Conservation (phyloP, 2,797 vertebrate genomes). For the Lycodopsis pacificus region DNA sequence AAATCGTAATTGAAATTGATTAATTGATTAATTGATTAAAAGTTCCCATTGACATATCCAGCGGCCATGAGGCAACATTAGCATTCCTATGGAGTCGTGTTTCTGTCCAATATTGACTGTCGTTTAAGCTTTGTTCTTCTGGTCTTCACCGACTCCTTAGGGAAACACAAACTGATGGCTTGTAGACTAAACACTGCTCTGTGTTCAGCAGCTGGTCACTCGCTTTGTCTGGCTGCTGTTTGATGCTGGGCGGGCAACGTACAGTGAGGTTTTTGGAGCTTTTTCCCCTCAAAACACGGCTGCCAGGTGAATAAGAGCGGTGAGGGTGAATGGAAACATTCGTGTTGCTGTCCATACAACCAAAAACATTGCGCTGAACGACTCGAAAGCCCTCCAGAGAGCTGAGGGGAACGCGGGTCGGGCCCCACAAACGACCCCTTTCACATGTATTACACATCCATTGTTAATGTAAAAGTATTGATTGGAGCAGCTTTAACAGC, state of each 20-base stretch:
- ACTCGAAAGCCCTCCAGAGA: conserved; percentile 7
- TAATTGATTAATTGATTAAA: too few relatives aligned
- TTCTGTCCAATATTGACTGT: neutral
- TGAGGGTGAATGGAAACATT: neutral
- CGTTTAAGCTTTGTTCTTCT: conserved; percentile 8
- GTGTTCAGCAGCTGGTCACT: neutral
- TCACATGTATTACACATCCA: conserved; percentile 13
- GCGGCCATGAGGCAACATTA: neutral
- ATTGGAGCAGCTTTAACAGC: conserved; percentile 33
- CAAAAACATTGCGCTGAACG: neutral
- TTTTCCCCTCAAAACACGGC: conserved; percentile 8
- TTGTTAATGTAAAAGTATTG: conserved; percentile 46
- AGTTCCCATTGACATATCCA: neutral
- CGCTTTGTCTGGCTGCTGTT: neutral
- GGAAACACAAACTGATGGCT: neutral
- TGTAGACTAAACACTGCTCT: neutral
- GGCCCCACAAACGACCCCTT: neutral
- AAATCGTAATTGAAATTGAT: neutral
- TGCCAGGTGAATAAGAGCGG: neutral
- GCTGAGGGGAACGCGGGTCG: neutral
- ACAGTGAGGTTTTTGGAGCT: neutral
- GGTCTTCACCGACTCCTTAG: conserved; percentile 7
- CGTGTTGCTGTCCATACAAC: neutral
- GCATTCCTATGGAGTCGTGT: neutral
- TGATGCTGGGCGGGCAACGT: neutral